Evolutionary conservation across 35 echinoderm and acorn worm genomes (phyloP).

Genomic region (Hemicentrotus pulcherrimus): DNA sequence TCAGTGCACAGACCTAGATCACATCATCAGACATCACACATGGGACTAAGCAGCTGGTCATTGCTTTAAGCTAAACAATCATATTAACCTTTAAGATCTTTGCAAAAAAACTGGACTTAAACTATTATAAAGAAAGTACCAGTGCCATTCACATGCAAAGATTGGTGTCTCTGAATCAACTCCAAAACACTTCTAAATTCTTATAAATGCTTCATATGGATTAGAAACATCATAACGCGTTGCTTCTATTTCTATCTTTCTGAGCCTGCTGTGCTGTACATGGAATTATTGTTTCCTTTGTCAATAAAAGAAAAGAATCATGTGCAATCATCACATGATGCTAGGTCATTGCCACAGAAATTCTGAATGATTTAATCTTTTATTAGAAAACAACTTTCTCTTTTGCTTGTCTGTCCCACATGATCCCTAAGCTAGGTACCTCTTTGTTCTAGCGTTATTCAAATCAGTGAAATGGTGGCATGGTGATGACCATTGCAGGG

Average conservation of each 20-base stretch:
- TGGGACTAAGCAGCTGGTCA: constrained; percentile 7
- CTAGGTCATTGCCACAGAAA: background rate
- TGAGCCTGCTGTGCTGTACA: background rate
- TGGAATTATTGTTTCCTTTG: background rate
- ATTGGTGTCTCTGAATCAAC: background rate
- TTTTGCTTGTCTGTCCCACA: background rate
- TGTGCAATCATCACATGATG: background rate
- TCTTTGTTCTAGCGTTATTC: background rate
- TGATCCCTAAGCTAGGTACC: background rate
- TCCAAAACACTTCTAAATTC: background rate
- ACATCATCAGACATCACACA: background rate
- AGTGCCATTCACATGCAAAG: background rate
- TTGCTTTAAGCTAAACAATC: background rate
- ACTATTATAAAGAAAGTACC: background rate
- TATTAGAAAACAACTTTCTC: background rate
- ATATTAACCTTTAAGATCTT: background rate
- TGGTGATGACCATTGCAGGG: background rate
- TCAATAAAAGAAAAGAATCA: background rate
- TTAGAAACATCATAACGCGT: background rate
- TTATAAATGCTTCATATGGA: background rate
- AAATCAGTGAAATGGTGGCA: background rate
- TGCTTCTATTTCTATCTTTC: background rate
- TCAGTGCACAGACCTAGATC: background rate
- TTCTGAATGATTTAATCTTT: background rate
- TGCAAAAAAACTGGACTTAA: background rate